Percentiles rank a stretch among this genome's conserved stretches.
Evolutionary conservation across 1,140 invertebrate species (phyloP).

Genomic region (Vanessa tameamea): DNA sequence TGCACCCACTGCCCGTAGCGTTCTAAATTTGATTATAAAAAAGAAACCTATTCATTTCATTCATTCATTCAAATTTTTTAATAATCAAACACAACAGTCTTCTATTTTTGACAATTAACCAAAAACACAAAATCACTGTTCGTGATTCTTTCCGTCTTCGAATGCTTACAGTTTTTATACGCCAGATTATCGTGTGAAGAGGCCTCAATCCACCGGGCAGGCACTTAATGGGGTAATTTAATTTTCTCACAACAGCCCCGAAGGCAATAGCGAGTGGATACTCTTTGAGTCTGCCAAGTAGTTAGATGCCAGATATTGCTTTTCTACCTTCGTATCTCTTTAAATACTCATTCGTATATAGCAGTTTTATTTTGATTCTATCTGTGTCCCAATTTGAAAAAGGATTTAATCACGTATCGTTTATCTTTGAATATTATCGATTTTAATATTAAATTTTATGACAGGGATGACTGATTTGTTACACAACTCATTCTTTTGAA

Average conservation of each 20-base stretch:
- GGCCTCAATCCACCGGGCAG: constrained; percentile 35
- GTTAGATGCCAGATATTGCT: constrained; percentile 49
- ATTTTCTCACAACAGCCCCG: constrained; percentile 58
- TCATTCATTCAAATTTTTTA: no score
- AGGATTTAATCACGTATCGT: constrained; percentile 14
- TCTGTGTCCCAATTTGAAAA: constrained; percentile 17
- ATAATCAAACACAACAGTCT: no score
- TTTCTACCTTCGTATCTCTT: constrained; percentile 47
- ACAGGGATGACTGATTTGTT: no score
- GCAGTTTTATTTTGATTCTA: constrained; percentile 44
- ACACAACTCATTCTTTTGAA: no score
- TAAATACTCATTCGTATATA: constrained; percentile 50
- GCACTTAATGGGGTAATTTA: constrained; percentile 63
- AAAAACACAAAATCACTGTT: background rate
- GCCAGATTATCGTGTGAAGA: constrained; percentile 31
- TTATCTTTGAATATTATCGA: background rate
- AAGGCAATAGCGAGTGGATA: constrained; percentile 49
- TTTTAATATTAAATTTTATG: background rate
- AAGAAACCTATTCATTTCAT: no score
- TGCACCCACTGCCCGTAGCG: no score
- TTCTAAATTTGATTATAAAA: no score
- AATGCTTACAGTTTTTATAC: constrained; percentile 1
- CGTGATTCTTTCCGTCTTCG: background rate
- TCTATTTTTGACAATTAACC: background rate
- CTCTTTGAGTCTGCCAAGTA: constrained; percentile 47